A percentile compares a stretch with the other conserved stretches of the same genome.
phyloP scores from a whole-genome alignment of 2,888 invertebrate species.

The Noctua janthe region DNA sequence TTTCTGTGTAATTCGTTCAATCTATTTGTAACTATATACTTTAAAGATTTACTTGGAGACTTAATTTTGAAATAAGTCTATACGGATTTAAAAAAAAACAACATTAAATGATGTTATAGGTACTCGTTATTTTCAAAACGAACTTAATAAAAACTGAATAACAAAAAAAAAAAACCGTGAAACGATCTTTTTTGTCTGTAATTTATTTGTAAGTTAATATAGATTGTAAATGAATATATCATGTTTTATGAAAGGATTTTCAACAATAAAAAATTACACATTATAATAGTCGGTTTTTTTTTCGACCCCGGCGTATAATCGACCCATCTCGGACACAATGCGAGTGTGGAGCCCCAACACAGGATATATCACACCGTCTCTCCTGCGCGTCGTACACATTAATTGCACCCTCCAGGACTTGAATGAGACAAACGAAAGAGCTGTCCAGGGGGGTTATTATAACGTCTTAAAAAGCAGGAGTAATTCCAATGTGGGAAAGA shows the following conservation, averaged over 20 bases:
- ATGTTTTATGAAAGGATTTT: slow-evolving; percentile 64
- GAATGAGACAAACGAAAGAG: no score
- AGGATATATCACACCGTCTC: neutral
- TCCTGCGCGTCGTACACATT: no score
- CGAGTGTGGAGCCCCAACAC: neutral
- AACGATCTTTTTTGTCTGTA: slow-evolving; percentile 48
- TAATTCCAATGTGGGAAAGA: no score
- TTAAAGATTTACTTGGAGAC: neutral
- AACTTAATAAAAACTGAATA: neutral
- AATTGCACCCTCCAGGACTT: no score
- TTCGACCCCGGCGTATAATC: neutral
- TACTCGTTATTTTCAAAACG: neutral
- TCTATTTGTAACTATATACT: neutral
- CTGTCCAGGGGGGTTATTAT: no score
- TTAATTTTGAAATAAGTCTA: neutral
- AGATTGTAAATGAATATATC: slow-evolving; percentile 67
- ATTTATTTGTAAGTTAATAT: slow-evolving; percentile 66
- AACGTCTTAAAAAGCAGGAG: no score
- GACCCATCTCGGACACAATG: neutral
- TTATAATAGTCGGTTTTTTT: neutral
- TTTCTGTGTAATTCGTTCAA: neutral
- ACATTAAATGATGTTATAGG: no score
- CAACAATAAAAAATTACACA: slow-evolving; percentile 63
- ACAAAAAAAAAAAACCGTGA: slow-evolving; percentile 30
- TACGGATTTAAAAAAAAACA: neutral